Evolutionary conservation across 2,113 vertebrate genomes (phyloP).

Genomic region (Myiozetetes cayanensis): DNA sequence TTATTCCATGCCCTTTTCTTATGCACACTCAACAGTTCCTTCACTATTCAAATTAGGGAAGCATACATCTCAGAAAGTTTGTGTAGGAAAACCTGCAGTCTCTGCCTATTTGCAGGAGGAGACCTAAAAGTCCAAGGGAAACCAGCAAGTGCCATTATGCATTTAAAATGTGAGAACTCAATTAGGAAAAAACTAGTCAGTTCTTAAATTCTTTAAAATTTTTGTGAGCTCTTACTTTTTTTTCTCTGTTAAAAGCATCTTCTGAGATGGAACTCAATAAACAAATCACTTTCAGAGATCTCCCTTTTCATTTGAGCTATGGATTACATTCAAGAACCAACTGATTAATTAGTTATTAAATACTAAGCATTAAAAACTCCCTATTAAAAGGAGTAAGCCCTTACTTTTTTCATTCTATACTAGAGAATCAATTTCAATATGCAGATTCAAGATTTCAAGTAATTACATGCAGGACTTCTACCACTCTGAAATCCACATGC

Average conservation of each 20-base stretch:
- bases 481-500: not conserved
- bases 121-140: not conserved
- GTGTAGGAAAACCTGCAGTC: not conserved
- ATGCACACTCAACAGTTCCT: not conserved
- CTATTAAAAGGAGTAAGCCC: not conserved
- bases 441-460: not conserved
- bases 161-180: not conserved
- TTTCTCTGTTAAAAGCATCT: not conserved
- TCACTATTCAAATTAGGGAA: not conserved
- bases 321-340: not conserved
- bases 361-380: not conserved
- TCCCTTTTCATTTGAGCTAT: not conserved
- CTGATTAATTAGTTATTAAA: not conserved
- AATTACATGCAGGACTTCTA: not conserved
- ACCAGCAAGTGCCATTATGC: not conserved
- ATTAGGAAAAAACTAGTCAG: not conserved
- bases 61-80: not conserved
- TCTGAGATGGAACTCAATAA: not conserved
- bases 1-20: not conserved
- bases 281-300: not conserved
- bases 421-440: not conserved
- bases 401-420: not conserved
- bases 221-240: not conserved
- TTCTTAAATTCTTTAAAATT: not conserved
- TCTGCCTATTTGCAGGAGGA: not conserved